Conservation (phyloP, 2,797 vertebrate genomes). For the Eulemur mongoz region DNA sequence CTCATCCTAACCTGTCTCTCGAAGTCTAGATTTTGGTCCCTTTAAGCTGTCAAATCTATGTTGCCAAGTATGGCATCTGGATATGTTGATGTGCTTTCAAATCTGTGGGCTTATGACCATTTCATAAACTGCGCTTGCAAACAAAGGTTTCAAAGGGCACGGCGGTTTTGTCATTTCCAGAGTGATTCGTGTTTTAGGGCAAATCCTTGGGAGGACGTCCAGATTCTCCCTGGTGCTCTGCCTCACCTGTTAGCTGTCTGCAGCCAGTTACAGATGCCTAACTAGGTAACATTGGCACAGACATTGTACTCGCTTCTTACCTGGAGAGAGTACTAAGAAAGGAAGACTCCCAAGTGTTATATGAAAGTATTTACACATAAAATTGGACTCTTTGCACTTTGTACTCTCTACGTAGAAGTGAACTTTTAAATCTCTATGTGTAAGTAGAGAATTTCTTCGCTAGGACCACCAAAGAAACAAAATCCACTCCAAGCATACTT, state of each 20-base stretch:
- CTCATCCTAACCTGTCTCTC: background rate
- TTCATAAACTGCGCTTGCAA: background rate
- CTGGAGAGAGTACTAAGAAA: background rate
- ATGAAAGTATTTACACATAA: background rate
- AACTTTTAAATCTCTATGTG: background rate
- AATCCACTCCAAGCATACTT: background rate
- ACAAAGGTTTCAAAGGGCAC: background rate
- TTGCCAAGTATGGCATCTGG: background rate
- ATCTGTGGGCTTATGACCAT: background rate
- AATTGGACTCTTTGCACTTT: background rate
- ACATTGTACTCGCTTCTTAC: background rate
- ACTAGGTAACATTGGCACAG: background rate
- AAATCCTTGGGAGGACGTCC: too few relatives aligned
- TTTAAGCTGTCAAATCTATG: background rate
- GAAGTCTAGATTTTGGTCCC: background rate
- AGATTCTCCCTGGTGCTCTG: background rate
- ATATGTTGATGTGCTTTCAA: background rate
- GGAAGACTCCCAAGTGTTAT: background rate
- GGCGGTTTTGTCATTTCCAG: background rate
- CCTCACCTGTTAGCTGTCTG: background rate
- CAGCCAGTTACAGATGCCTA: background rate
- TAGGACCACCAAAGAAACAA: background rate
- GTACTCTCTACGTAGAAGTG: background rate
- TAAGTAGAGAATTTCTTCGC: background rate
- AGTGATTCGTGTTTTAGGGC: background rate